phyloP scores from a whole-genome alignment of 2,797 vertebrate genomes.

The Varecia variegata region DNA sequence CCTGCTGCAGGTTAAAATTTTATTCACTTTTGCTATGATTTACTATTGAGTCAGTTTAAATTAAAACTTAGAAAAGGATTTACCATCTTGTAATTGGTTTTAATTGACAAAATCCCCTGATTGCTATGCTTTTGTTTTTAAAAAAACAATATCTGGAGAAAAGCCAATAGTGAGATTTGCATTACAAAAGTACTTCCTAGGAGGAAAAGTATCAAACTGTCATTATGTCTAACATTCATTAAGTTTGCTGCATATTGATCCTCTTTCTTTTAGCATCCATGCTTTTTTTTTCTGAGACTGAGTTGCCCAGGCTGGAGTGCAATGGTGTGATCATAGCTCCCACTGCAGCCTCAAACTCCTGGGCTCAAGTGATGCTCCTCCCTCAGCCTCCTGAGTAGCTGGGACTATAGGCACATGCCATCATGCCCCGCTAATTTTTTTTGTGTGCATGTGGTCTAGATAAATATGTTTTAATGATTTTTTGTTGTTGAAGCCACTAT shows the following conservation, averaged over 20 bases:
- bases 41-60: background rate
- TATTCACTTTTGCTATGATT: background rate
- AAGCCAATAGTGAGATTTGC: background rate
- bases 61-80: background rate
- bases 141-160: background rate
- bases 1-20: background rate
- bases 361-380: background rate
- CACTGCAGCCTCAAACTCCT: background rate
- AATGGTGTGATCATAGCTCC: background rate
- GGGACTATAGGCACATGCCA: background rate
- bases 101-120: background rate
- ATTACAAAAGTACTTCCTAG: background rate
- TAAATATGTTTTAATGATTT: no score
- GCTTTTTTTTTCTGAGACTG: background rate
- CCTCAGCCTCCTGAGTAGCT: background rate
- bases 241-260: background rate
- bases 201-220: background rate
- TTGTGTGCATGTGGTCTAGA: background rate
- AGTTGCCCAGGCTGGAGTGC: background rate
- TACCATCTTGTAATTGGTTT: background rate
- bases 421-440: background rate
- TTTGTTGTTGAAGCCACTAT: no score
- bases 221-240: background rate
- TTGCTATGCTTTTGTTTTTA: background rate
- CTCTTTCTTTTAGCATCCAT: background rate